Evolutionary conservation across 2,797 vertebrate species (phyloP).

Genomic region (Karalla daura): DNA sequence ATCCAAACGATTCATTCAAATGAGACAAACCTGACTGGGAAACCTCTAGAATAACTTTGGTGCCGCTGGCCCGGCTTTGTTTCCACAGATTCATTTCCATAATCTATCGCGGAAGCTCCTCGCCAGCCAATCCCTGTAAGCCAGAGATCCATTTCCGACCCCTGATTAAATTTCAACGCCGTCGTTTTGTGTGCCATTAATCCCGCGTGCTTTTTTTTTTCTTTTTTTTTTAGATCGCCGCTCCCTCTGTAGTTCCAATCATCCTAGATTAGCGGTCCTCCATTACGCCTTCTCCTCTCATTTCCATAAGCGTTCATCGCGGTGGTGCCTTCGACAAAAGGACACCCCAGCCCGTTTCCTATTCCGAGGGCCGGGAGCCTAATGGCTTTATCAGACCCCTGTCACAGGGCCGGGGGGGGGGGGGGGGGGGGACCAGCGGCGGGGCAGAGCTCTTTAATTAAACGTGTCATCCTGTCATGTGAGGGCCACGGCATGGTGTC

Average conservation of each 20-base stretch:
- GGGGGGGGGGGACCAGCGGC: slow-evolving; percentile 42
- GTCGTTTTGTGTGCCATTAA: slow-evolving; percentile 62
- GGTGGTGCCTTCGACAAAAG: slow-evolving; percentile 52
- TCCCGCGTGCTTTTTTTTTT: slow-evolving; percentile 54
- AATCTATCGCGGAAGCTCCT: slow-evolving; percentile 38
- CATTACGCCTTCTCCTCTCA: slow-evolving; percentile 57
- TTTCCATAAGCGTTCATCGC: slow-evolving; percentile 66
- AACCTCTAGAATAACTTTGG: slow-evolving; percentile 14
- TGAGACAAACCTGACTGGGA: background rate
- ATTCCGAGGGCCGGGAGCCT: slow-evolving; percentile 61
- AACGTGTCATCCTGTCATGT: slow-evolving; percentile 77
- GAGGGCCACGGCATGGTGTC: slow-evolving; percentile 66
- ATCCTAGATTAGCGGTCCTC: slow-evolving; percentile 63
- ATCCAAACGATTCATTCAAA: background rate
- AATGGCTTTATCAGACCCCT: slow-evolving; percentile 75
- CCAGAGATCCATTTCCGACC: slow-evolving; percentile 48
- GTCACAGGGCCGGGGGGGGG: slow-evolving; percentile 58
- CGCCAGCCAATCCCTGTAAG: slow-evolving; percentile 34
- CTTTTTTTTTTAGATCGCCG: slow-evolving; percentile 31
- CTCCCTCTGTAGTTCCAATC: slow-evolving; percentile 58
- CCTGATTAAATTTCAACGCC: slow-evolving; percentile 63
- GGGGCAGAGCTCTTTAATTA: slow-evolving; percentile 73
- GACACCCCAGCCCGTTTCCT: slow-evolving; percentile 55
- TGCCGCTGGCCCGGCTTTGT: background rate
- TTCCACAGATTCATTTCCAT: slow-evolving; percentile 40